Conservation (phyloP, 2,888 invertebrate genomes). For the Euzetes globulus region DNA sequence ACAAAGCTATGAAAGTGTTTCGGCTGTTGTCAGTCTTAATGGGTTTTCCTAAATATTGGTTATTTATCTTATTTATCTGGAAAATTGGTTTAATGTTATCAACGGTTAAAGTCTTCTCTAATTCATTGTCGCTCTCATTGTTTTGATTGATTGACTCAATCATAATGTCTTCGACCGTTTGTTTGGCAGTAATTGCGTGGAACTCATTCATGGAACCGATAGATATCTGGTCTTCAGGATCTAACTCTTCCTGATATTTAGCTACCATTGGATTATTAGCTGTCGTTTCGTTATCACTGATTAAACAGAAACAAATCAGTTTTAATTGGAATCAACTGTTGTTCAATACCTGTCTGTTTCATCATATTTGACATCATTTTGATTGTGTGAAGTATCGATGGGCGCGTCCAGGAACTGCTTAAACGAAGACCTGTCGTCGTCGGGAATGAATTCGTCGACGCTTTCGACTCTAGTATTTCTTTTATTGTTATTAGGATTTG, state of each 20-base stretch:
- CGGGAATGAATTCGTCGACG: constrained; percentile 66
- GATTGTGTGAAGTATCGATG: constrained; percentile 42
- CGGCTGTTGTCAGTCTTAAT: neutral
- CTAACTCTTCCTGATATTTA: constrained; percentile 73
- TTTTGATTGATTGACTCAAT: neutral
- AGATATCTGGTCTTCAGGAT: constrained; percentile 55
- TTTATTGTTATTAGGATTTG: neutral
- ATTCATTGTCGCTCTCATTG: neutral
- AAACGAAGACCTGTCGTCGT: constrained; percentile 62
- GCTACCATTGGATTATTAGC: constrained; percentile 68
- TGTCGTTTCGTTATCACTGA: constrained; percentile 52
- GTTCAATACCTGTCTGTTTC: constrained; percentile 5
- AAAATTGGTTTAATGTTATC: neutral
- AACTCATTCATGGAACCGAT: neutral
- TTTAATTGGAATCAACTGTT: neutral
- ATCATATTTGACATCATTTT: constrained; percentile 15
- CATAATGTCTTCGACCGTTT: neutral
- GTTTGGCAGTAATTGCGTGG: neutral
- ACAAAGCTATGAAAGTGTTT: neutral
- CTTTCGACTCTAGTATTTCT: constrained; percentile 46
- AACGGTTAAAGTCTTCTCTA: neutral
- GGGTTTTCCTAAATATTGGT: neutral
- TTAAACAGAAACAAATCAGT: constrained; percentile 41
- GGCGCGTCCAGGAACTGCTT: constrained; percentile 67
- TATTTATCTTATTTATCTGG: neutral